phyloP scores from a whole-genome alignment of 2,113 vertebrate species.

The Scomber japonicus region DNA sequence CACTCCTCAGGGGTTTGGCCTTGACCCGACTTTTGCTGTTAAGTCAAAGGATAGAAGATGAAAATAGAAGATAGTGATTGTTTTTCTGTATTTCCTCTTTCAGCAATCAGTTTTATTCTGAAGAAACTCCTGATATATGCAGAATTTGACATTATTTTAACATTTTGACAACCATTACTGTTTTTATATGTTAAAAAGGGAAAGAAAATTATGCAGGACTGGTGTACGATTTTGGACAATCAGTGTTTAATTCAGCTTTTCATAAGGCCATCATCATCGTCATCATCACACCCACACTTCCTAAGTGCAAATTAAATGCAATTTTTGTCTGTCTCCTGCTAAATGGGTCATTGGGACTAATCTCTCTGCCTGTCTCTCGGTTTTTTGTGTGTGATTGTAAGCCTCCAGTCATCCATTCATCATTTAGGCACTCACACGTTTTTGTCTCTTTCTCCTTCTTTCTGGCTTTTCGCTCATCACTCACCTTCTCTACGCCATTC shows the following conservation, averaged over 20 bases:
- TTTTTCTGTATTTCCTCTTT: not conserved
- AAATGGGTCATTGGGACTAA: slow-evolving; percentile 68
- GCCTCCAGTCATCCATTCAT: slow-evolving; percentile 47
- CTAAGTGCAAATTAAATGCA: slow-evolving; percentile 53
- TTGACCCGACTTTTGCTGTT: not conserved
- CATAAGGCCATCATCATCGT: not conserved
- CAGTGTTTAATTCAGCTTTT: slow-evolving; percentile 35
- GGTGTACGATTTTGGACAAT: not conserved
- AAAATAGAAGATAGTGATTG: not conserved
- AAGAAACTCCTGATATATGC: not conserved
- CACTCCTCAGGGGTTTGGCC: not conserved
- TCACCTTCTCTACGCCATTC: slow-evolving; percentile 9
- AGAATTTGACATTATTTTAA: not conserved
- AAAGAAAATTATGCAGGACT: slow-evolving; percentile 3
- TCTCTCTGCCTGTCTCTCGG: slow-evolving; percentile 17
- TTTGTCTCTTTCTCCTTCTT: not conserved
- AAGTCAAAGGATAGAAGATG: not conserved
- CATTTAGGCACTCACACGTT: slow-evolving; percentile 25
- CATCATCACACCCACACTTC: slow-evolving; percentile 11
- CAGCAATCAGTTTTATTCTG: not conserved
- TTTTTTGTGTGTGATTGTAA: slow-evolving; percentile 28
- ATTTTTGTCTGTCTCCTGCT: slow-evolving; percentile 39
- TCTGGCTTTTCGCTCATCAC: not conserved
- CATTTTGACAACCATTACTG: not conserved
- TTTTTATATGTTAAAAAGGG: slow-evolving; percentile 1